Percentiles rank a stretch among this genome's conserved stretches.
Conservation (phyloP, 2,888 invertebrate species). For the Creontiades dilutus region DNA sequence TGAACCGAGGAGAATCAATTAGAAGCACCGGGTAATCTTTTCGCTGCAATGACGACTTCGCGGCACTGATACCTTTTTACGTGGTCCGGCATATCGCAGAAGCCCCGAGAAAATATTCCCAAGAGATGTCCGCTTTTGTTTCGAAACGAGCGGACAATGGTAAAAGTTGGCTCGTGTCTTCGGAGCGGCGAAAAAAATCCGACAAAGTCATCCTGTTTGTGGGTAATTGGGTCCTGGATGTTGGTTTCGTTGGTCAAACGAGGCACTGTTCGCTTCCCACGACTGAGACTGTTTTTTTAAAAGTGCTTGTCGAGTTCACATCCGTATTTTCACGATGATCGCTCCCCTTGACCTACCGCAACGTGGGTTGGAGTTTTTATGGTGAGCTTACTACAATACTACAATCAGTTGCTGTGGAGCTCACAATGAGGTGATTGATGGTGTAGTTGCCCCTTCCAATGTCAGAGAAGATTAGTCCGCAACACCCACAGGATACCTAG, state of each 20-base stretch:
- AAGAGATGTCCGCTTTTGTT: conserved; percentile 27
- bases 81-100: conserved; percentile 16
- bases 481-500: too few relatives aligned
- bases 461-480: too few relatives aligned
- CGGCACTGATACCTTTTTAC: conserved; percentile 26
- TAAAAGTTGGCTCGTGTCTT: conserved; percentile 1
- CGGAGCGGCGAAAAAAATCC: not conserved
- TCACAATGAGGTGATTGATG: too few relatives aligned
- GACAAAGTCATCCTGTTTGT: conserved; percentile 8
- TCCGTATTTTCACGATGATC: not conserved
- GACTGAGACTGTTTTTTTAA: not conserved
- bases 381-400: too few relatives aligned
- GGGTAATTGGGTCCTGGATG: conserved; percentile 40
- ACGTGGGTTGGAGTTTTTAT: not conserved
- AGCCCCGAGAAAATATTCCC: not conserved
- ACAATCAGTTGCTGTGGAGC: too few relatives aligned
- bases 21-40: not conserved
- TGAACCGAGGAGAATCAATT: not conserved
- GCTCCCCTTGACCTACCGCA: not conserved
- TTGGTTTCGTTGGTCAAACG: conserved; percentile 17
- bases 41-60: not conserved
- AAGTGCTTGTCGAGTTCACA: not conserved
- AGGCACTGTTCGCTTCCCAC: not conserved
- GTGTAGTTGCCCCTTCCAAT: too few relatives aligned
- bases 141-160: not conserved